phyloP scores from a whole-genome alignment of 2,888 invertebrate species.

The Bimastos eiseni region DNA sequence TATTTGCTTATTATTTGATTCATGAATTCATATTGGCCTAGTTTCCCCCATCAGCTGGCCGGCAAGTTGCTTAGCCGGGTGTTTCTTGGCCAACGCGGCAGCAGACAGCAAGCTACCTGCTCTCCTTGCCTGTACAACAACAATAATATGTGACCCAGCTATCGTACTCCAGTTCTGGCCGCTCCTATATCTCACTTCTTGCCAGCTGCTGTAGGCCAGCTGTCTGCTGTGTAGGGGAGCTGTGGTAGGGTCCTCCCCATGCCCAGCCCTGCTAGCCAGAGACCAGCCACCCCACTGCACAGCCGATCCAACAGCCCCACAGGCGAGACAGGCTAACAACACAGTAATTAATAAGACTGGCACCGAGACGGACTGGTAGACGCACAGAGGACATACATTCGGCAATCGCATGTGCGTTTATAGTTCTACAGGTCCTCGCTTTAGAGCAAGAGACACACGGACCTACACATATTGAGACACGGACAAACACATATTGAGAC shows the following conservation, averaged over 20 bases:
- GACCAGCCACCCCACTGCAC: not conserved
- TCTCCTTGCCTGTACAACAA: not conserved
- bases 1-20: slow-evolving; percentile 17
- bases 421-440: not conserved
- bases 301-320: not conserved
- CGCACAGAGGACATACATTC: not conserved
- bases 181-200: slow-evolving; percentile 13
- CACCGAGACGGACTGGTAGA: not conserved
- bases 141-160: slow-evolving; percentile 23
- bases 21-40: slow-evolving; percentile 16
- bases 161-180: not conserved
- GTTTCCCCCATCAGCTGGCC: slow-evolving; percentile 1
- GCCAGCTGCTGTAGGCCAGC: not conserved
- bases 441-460: not conserved
- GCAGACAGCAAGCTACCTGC: not conserved
- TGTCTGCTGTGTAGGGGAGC: not conserved
- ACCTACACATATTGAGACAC: not conserved
- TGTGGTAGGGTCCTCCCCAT: not conserved
- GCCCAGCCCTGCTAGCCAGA: not conserved
- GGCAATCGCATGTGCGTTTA: not conserved
- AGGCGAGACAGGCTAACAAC: not conserved
- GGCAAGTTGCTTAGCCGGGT: not conserved
- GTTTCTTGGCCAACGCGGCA: not conserved
- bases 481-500: not conserved
- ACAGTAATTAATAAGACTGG: slow-evolving; percentile 10